Conservation (phyloP, 2,888 invertebrate genomes). For the Apomyelois bistriatella region DNA sequence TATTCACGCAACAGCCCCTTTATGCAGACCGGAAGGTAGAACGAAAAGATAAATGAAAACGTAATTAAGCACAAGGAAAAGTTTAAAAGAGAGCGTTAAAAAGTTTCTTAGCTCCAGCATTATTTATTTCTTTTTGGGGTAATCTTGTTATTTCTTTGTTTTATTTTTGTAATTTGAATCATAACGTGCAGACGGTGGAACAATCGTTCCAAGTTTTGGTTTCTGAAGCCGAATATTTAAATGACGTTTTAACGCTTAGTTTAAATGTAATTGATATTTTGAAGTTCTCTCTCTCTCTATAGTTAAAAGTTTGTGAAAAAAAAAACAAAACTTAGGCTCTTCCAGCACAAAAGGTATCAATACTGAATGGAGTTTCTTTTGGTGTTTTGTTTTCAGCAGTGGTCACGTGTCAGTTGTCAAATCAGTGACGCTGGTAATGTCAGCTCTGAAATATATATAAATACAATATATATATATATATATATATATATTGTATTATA, state of each 20-base stretch:
- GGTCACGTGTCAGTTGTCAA: too few species aligned
- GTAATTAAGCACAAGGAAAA: slow-evolving; percentile 71
- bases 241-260: background rate
- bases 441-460: too few species aligned
- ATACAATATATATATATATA: too few species aligned
- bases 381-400: too few species aligned
- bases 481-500: too few species aligned
- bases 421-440: too few species aligned
- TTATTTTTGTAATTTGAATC: slow-evolving; percentile 35
- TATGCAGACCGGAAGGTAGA: slow-evolving; percentile 39
- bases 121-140: slow-evolving; percentile 58
- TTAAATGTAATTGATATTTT: background rate
- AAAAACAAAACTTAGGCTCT: too few species aligned
- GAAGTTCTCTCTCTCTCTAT: too few species aligned
- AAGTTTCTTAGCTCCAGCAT: slow-evolving; percentile 58
- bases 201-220: background rate
- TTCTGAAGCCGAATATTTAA: background rate
- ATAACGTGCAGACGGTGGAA: slow-evolving; percentile 18
- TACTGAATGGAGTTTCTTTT: too few species aligned
- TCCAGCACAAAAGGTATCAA: too few species aligned
- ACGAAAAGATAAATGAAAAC: slow-evolving; percentile 70
- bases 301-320: too few species aligned
- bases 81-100: slow-evolving; percentile 62
- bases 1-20: slow-evolving; percentile 8
- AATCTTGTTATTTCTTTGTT: slow-evolving; percentile 58